A percentile compares a stretch with the other conserved stretches of the same genome.
Evolutionary conservation across 2,113 vertebrate genomes (phyloP).

Genomic region (Laticauda colubrina): DNA sequence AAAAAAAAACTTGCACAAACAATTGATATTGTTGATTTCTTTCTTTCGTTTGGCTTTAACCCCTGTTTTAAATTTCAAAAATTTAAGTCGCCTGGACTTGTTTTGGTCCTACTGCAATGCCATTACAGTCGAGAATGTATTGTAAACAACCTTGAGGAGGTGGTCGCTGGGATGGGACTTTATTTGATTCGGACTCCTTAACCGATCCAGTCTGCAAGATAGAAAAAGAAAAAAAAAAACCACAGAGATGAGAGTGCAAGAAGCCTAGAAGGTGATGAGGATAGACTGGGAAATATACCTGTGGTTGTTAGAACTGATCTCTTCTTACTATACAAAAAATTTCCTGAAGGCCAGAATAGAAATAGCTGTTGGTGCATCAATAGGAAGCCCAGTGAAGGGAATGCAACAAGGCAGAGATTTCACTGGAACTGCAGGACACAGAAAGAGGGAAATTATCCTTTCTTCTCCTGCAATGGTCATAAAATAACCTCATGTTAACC

Average conservation of each 20-base stretch:
- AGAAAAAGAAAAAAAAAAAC: slow-evolving; percentile 60
- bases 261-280: slow-evolving; percentile 10
- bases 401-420: background rate
- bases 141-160: slow-evolving; percentile 97
- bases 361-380: background rate
- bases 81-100: slow-evolving; percentile 88
- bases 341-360: background rate
- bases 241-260: slow-evolving; percentile 56
- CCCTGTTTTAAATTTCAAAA: slow-evolving; percentile 65
- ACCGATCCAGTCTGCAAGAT: slow-evolving; percentile 82
- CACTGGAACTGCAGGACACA: background rate
- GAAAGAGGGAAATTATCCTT: background rate
- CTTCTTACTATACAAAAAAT: slow-evolving; percentile 12
- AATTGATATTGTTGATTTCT: slow-evolving; percentile 62
- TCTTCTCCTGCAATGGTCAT: background rate
- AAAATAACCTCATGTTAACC: background rate
- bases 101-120: slow-evolving; percentile 84
- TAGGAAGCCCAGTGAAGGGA: background rate
- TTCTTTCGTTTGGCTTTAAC: slow-evolving; percentile 73
- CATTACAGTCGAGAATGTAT: slow-evolving; percentile 92
- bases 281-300: slow-evolving; percentile 16
- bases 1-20: slow-evolving; percentile 56
- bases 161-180: slow-evolving; percentile 86
- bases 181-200: slow-evolving; percentile 89
- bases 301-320: slow-evolving; percentile 23